phyloP scores from a whole-genome alignment of 1,140 invertebrate genomes.

The Anastatus disparis region DNA sequence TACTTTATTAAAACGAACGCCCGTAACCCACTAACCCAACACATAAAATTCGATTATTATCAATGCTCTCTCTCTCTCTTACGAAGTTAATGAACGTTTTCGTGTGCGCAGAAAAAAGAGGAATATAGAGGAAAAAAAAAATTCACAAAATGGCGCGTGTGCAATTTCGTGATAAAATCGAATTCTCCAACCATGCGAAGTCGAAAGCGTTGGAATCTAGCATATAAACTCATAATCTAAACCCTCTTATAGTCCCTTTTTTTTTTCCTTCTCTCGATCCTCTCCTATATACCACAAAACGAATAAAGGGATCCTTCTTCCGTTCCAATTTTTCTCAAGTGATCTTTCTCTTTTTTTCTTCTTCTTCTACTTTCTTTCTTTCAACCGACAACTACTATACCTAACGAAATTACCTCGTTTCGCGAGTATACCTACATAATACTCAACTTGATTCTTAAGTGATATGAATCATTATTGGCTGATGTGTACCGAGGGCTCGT shows the following conservation, averaged over 20 bases:
- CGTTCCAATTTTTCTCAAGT: conserved; percentile 8
- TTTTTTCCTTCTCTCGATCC: background rate
- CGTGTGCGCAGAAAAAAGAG: too few species aligned
- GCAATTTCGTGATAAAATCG: conserved; percentile 18
- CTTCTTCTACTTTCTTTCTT: too few species aligned
- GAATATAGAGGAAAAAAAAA: background rate
- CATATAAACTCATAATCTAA: conserved; percentile 28
- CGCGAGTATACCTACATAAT: background rate
- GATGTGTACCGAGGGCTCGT: background rate
- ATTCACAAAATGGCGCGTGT: conserved; percentile 3
- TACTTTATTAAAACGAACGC: too few species aligned
- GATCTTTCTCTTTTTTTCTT: background rate
- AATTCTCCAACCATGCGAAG: background rate
- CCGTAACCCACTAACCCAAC: too few species aligned
- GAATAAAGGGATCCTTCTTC: conserved; percentile 1
- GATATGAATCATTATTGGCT: background rate
- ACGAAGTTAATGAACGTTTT: background rate
- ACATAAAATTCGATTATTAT: too few species aligned
- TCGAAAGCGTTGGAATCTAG: background rate
- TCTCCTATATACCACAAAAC: too few species aligned
- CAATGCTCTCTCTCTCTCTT: too few species aligned
- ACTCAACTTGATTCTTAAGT: background rate
- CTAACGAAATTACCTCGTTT: conserved; percentile 9
- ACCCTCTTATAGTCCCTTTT: background rate
- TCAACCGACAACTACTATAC: background rate